A percentile compares a stretch with the other conserved stretches of the same genome.
These are phyloP conservation scores for Thaumetopoea pityocampa DNA, from an alignment of 1,140 invertebrate species.

Conservation along the genomic window DNA sequence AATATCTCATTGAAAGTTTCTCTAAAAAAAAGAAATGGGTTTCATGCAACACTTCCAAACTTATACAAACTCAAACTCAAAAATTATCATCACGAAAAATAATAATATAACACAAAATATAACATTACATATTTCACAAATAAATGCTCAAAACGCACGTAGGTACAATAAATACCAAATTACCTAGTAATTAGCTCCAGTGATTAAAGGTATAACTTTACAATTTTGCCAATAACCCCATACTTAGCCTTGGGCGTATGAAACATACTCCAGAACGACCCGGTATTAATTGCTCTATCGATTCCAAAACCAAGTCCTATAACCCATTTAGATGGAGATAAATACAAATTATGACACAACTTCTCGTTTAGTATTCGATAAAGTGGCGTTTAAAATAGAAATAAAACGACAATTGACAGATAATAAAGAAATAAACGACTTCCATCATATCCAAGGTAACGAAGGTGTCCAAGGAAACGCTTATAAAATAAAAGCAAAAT, in stretches of 20 bases:
- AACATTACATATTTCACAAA: slow-evolving; percentile 29
- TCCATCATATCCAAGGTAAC: slow-evolving; percentile 7
- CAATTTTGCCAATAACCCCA: slow-evolving; percentile 56
- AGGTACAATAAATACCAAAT: slow-evolving; percentile 38
- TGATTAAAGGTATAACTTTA: slow-evolving; percentile 37
- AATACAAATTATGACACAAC: slow-evolving; percentile 16
- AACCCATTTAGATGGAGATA: slow-evolving; percentile 64
- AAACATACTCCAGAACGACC: slow-evolving; percentile 28
- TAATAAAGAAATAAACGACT: slow-evolving; percentile 16
- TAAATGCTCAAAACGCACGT: slow-evolving; percentile 34
- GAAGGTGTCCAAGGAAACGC: slow-evolving; percentile 21
- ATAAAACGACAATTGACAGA: slow-evolving; percentile 14
- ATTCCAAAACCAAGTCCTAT: slow-evolving; percentile 45
- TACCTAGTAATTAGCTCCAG: slow-evolving; percentile 38
- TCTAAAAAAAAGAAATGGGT: too few relatives aligned
- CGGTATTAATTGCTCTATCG: slow-evolving; percentile 53
- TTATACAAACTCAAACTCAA: too few relatives aligned
- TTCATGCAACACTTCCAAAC: too few relatives aligned
- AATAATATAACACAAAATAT: slow-evolving; percentile 26
- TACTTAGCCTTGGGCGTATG: slow-evolving; percentile 47
- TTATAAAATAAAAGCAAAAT: slow-evolving; percentile 41
- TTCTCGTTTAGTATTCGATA: slow-evolving; percentile 4
- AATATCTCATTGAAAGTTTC: too few relatives aligned
- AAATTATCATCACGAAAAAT: too few relatives aligned
- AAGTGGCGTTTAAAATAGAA: slow-evolving; percentile 12